Base-by-base conservation (phyloP, 92 coral and sea anemone species). In the Heliopora coerulea region DNA sequence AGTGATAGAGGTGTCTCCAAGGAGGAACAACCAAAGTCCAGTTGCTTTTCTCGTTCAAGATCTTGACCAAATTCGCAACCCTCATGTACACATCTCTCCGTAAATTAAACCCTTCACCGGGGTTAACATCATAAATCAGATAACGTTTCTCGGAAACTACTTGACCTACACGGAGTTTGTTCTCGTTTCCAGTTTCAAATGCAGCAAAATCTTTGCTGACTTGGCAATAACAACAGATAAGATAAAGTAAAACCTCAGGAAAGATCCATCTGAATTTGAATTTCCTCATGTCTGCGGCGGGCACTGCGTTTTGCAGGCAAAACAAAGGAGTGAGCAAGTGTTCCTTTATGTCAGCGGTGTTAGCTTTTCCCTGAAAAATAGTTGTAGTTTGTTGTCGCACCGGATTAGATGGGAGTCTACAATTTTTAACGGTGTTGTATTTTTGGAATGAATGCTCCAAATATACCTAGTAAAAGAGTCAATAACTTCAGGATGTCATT, bases 11-110 rank as follows among this genome's bases (percentile, higher is more conserved):
- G 56, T 87, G 80, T 68, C 99, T 80, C 99, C 99, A 95, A 15
- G 99, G 96, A 26, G 99, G 99, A 28, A 89, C 89, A 64, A 95
- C 99, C 60, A 95, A 82, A 31, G 91, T 82, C 99, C 99, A 95
- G 56, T 90, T 82, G 75, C 87, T 87, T 59, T 88, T 88, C 63
- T 90, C 86, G 50, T 84, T 86, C 0, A 95, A 79, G 31, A 90
- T 61, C 66, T 88, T 78, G 76, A 95, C 62, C 75, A 95, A 78
- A 68, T 95, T 95, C 75, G 99, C 89, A 0, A 84, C 91, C 54
- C 99, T 79, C 84, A 95, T 79, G 69, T 95, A 95, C 29, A 95
- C 99, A 50, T 95, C 99, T 78, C 99, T 73, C 37, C 99, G 82
- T 29, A 95, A 70, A 76, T 95, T 95, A 78, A 95, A 95, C 1